Percentiles rank a stretch among this genome's conserved stretches.
Evolutionary conservation across 1,140 invertebrate genomes (phyloP).

Genomic region (Microvelia longipes): DNA sequence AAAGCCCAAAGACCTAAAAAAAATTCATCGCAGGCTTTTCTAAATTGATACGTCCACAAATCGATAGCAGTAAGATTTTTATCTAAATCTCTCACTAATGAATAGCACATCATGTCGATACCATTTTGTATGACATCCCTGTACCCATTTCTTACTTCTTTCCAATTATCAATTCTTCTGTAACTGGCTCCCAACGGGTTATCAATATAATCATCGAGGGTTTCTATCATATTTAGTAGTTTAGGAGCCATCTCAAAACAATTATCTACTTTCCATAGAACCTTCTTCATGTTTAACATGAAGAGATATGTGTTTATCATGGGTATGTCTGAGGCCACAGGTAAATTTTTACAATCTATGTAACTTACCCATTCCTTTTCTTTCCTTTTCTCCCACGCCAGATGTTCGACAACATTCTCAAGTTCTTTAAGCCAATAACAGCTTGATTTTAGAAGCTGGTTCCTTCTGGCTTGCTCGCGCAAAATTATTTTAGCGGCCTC

Average conservation of each 20-base stretch:
- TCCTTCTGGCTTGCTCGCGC: conserved; percentile 11
- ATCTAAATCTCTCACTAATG: conserved; percentile 36
- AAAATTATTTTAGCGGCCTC: conserved; percentile 10
- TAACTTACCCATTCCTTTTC: conserved; percentile 39
- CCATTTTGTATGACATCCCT: conserved; percentile 32
- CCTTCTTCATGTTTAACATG: conserved; percentile 37
- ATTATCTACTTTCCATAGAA: conserved; percentile 31
- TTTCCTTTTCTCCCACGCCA: conserved; percentile 11
- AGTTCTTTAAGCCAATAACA: conserved; percentile 10
- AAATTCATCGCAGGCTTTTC: conserved; percentile 31
- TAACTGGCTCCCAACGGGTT: conserved; percentile 20
- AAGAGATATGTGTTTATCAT: conserved; percentile 45
- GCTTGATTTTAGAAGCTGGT: conserved; percentile 1
- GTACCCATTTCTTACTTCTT: conserved; percentile 27
- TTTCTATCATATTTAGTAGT: conserved; percentile 28
- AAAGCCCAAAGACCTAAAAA: conserved; percentile 36
- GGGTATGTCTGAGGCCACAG: conserved; percentile 37
- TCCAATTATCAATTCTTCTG: conserved; percentile 30
- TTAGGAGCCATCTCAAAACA: conserved; percentile 27
- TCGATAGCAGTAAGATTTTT: conserved; percentile 33
- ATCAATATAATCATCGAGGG: conserved; percentile 33
- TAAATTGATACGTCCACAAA: conserved; percentile 34
- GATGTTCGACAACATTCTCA: conserved; percentile 6
- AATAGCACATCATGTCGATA: conserved; percentile 35
- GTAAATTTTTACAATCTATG: conserved; percentile 43